Conservation (phyloP, 1,140 invertebrate species). For the Pteromalus puparum region DNA sequence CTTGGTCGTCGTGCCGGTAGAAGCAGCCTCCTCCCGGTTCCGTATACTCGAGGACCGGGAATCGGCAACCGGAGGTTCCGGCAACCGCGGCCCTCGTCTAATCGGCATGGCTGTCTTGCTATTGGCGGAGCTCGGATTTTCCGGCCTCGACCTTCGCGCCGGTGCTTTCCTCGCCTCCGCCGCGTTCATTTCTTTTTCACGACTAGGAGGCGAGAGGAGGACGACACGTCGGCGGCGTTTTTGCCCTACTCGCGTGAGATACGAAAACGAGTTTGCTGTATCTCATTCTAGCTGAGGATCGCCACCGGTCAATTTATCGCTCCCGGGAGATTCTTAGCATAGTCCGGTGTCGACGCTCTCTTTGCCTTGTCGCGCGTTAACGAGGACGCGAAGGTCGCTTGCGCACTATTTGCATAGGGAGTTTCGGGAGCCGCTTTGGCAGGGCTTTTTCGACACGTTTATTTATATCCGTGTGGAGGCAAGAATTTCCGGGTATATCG, state of each 20-base stretch:
- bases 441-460: too few species aligned
- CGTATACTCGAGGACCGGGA: background rate
- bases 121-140: conserved; percentile 10
- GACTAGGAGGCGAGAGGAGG: background rate
- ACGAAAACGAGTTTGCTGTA: conserved; percentile 39
- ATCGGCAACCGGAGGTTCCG: background rate
- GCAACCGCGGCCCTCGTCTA: conserved; percentile 23
- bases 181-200: background rate
- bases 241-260: conserved; percentile 21
- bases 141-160: background rate
- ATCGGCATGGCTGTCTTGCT: conserved; percentile 42
- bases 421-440: too few species aligned
- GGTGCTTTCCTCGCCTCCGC: background rate
- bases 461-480: background rate
- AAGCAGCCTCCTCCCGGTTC: background rate
- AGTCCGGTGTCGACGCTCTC: conserved; percentile 5
- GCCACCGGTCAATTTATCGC: conserved; percentile 6
- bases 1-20: conserved; percentile 31
- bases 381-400: background rate
- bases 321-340: conserved; percentile 39
- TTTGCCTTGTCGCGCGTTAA: background rate
- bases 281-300: conserved; percentile 28
- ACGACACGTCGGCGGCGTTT: background rate
- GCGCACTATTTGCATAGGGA: background rate
- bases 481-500: background rate